Conservation (phyloP, 30 jellyfish, hydroid and myxozoan species). For the Cassiopea xamachana region DNA sequence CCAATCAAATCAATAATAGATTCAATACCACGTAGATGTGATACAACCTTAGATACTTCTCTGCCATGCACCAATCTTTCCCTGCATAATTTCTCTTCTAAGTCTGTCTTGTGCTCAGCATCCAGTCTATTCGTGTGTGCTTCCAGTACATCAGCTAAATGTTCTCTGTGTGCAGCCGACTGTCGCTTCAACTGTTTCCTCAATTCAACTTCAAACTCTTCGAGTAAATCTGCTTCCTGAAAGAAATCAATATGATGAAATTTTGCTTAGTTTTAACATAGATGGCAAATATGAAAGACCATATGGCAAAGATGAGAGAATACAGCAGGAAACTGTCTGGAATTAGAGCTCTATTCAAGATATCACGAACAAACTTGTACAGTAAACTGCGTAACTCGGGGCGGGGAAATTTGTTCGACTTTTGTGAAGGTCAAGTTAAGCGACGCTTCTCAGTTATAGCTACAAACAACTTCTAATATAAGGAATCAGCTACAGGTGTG, state of each 20-base stretch:
- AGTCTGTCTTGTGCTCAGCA: constrained; percentile 56
- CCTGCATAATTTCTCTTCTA: constrained; percentile 36
- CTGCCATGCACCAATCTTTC: constrained; percentile 58
- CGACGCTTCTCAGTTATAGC: too few relatives aligned
- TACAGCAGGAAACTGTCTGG: too few relatives aligned
- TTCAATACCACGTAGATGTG: constrained; percentile 78
- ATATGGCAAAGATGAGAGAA: too few relatives aligned
- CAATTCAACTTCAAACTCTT: constrained; percentile 78
- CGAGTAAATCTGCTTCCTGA: constrained; percentile 79
- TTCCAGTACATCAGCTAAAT: constrained; percentile 72
- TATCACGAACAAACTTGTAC: too few relatives aligned
- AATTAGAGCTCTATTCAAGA: too few relatives aligned
- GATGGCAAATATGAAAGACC: too few relatives aligned
- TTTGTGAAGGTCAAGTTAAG: too few relatives aligned
- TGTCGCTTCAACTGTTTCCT: constrained; percentile 89
- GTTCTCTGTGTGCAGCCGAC: constrained; percentile 97
- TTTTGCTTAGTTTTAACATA: too few relatives aligned
- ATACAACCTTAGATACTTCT: constrained; percentile 60
- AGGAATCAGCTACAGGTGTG: too few relatives aligned
- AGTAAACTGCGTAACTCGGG: too few relatives aligned
- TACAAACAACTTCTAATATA: too few relatives aligned
- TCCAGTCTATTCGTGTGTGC: constrained; percentile 57
- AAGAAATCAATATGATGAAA: not conserved
- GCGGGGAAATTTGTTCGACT: too few relatives aligned
- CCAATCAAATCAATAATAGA: constrained; percentile 64